Conservation (phyloP, 2,113 vertebrate species). For the Dromiciops gliroides region DNA sequence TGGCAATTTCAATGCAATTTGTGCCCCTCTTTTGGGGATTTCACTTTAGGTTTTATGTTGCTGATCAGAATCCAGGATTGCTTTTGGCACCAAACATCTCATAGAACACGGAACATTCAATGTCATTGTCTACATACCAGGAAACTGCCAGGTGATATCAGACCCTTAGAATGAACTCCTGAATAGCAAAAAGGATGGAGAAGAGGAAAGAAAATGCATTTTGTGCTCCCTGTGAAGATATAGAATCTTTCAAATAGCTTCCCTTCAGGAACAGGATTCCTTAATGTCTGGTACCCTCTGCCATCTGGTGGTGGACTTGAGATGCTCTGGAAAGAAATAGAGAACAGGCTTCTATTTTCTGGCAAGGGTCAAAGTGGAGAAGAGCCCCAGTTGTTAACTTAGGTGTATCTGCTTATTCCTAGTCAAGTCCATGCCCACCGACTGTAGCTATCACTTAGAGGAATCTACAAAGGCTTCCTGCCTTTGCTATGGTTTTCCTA, state of each 20-base stretch:
- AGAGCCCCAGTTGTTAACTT: neutral
- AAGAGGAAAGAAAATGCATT: conserved; percentile 31
- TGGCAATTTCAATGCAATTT: conserved; percentile 53
- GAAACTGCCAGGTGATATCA: conserved; percentile 17
- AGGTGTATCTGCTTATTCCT: neutral
- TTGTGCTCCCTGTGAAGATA: conserved; percentile 35
- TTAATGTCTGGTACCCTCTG: conserved; percentile 57
- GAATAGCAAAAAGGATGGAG: conserved; percentile 8
- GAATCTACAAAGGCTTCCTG: conserved; percentile 4
- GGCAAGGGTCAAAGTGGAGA: neutral
- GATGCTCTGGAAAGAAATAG: neutral
- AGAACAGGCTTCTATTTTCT: conserved; percentile 17
- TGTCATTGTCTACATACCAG: conserved; percentile 7
- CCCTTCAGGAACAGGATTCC: conserved; percentile 7
- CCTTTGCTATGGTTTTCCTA: neutral
- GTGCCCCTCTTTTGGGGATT: conserved; percentile 39
- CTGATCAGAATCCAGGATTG: conserved; percentile 56
- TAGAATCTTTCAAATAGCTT: conserved; percentile 30
- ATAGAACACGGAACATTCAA: neutral
- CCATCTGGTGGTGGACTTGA: conserved; percentile 70
- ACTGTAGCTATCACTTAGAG: conserved; percentile 5
- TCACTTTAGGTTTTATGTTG: conserved; percentile 52
- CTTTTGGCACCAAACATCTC: conserved; percentile 51
- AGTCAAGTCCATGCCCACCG: neutral
- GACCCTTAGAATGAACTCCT: neutral